Base-by-base conservation (phyloP, 2,888 invertebrate species). In the Leptopilina drosophilae region DNA sequence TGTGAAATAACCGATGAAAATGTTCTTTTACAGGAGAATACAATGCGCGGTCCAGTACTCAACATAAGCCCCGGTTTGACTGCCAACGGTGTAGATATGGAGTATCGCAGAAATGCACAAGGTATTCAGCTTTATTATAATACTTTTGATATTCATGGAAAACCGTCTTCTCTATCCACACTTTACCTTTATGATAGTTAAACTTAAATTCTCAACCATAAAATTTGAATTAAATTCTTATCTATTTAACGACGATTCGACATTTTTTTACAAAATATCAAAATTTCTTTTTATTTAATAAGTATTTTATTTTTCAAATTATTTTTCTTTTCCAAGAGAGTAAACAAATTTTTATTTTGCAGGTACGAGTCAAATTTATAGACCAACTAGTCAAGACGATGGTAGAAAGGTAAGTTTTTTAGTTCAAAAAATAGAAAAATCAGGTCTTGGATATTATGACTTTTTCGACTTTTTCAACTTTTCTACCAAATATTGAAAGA, bases 381-480 rank as follows among this genome's bases (percentile, higher is more conserved):
- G 93, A 78, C 93, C 93, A 86, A 90, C 92, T 84, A 93, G 93
- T 88, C 92, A 91, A 87, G 94, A 94, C 84, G 94, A 94, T 84
- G 93, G 93, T 81, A 93, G 94, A 86, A 96, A 96, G 89, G 92
- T 92, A 87, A 88, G 86, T 2, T 20, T 12, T 0, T 15, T 59
- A 66, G 64, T 33, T 33, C 2, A 33, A 33, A 33, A 33, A 33
- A 33, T 33, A 33, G 2, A 33, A 33, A 33, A 33, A 4, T 33
- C 33, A 33, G 33, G 33, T 5, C 33, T 33, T 0, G 33, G 3
- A 33, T 33, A 2, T 33, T 33, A 33, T 33, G 33, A 33, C 33
- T 33, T 33, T 5, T 33, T 33, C 33, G 33, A 33, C 33, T 33
- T 33, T 33, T 33, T 33, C 33, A 5, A 33, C 4, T 33, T 33